Conservation (phyloP, 2,888 invertebrate species). For the Sphaerophoria taeniata region DNA sequence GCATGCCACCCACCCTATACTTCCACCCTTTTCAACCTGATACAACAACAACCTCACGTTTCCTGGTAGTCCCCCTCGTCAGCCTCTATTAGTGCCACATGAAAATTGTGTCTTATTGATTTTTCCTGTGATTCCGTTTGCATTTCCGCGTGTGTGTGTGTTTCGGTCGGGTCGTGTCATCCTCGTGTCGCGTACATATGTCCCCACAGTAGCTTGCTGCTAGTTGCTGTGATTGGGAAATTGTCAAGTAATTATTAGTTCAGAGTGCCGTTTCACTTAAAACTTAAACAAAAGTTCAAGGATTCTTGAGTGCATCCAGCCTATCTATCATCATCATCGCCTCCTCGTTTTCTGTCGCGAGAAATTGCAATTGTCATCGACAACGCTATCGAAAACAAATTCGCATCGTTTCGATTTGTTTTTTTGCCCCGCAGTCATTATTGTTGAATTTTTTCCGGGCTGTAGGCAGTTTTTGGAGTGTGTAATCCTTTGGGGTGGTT, state of each 20-base stretch:
- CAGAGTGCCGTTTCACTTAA: slow-evolving; percentile 28
- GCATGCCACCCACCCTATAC: slow-evolving; percentile 70
- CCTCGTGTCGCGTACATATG: no score
- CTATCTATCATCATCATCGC: slow-evolving; percentile 27
- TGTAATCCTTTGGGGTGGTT: slow-evolving; percentile 50
- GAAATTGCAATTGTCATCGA: background rate
- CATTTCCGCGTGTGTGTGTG: slow-evolving; percentile 63
- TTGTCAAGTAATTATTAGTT: slow-evolving; percentile 64
- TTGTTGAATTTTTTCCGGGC: slow-evolving; percentile 51
- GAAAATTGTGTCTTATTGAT: slow-evolving; percentile 69
- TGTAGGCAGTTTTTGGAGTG: slow-evolving; percentile 75
- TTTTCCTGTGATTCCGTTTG: slow-evolving; percentile 71
- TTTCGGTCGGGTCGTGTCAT: background rate
- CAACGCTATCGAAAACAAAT: slow-evolving; percentile 45
- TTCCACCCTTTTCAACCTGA: background rate
- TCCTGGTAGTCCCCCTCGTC: background rate
- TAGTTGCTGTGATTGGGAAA: slow-evolving; percentile 11
- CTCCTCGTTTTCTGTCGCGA: background rate
- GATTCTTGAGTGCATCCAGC: slow-evolving; percentile 50
- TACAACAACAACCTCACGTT: slow-evolving; percentile 25
- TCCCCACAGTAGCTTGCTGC: background rate
- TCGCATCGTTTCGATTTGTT: slow-evolving; percentile 19
- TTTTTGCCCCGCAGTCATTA: background rate
- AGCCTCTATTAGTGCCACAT: slow-evolving; percentile 37
- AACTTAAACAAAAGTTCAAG: slow-evolving; percentile 53